Evolutionary conservation across 2,888 invertebrate species (phyloP).

Genomic region (Gari tellinella): DNA sequence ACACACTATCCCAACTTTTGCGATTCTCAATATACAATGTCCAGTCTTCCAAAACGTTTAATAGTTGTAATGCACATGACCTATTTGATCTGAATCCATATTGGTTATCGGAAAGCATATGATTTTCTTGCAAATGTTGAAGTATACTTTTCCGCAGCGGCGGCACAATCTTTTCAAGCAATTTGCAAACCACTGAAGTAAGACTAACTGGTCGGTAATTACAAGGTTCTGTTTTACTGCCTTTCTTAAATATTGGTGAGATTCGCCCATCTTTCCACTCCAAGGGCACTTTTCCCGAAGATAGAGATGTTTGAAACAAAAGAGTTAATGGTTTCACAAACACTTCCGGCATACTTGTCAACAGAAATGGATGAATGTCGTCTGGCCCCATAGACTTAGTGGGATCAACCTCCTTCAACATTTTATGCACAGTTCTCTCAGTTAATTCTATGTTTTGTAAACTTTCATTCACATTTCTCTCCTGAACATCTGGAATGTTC

Average conservation of each 20-base stretch:
- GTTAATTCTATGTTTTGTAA: too few species aligned
- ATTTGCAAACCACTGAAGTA: not conserved
- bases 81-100: slow-evolving; percentile 26
- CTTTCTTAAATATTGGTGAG: not conserved
- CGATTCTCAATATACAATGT: slow-evolving; percentile 12
- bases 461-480: not conserved
- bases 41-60: slow-evolving; percentile 26
- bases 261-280: slow-evolving; percentile 6
- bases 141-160: slow-evolving; percentile 1
- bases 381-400: slow-evolving; percentile 3
- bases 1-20: slow-evolving; percentile 1
- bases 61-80: slow-evolving; percentile 23
- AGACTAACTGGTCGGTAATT: slow-evolving; percentile 4
- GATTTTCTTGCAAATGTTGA: slow-evolving; percentile 5
- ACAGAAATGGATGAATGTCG: not conserved
- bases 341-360: not conserved
- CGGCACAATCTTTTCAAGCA: not conserved
- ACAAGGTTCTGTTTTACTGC: not conserved
- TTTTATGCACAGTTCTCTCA: not conserved
- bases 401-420: not conserved
- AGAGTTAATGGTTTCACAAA: not conserved
- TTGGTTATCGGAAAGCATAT: slow-evolving; percentile 20
- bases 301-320: not conserved
- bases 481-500: not conserved
- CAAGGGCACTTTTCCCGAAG: not conserved